Evolutionary conservation across 2,113 vertebrate species (phyloP).

Genomic region (Dipodomys merriami): DNA sequence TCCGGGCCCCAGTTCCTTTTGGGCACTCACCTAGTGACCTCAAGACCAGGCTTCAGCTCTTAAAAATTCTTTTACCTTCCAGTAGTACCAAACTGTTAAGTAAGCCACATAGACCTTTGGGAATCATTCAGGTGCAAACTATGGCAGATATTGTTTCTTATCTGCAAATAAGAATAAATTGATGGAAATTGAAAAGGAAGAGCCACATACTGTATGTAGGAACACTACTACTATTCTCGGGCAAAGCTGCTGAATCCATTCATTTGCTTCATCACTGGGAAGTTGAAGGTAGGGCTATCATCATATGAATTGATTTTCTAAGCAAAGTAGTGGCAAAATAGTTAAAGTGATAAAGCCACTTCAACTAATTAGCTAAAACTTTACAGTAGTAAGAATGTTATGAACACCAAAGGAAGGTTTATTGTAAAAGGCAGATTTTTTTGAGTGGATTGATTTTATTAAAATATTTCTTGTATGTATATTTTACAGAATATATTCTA

Average conservation of each 20-base stretch:
- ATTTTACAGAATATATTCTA: conserved; percentile 94
- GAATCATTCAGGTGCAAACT: neutral
- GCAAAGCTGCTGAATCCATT: neutral
- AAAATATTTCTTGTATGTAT: neutral
- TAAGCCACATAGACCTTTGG: neutral
- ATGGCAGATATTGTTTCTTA: conserved; percentile 25
- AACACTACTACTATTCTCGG: neutral
- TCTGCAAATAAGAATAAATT: conserved; percentile 37
- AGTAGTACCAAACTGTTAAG: neutral
- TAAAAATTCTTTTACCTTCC: neutral
- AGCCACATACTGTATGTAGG: neutral
- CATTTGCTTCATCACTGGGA: neutral
- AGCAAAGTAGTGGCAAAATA: neutral
- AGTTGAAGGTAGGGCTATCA: neutral
- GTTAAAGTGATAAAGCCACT: neutral
- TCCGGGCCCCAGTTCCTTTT: no score
- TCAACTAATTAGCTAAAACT: neutral
- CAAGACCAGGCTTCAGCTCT: neutral
- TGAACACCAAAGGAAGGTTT: neutral
- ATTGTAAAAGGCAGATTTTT: conserved; percentile 46
- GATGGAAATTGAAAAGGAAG: neutral
- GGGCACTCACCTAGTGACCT: neutral
- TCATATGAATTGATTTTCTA: conserved; percentile 15
- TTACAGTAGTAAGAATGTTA: conserved; percentile 8
- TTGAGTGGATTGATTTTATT: conserved; percentile 28